Conservation (phyloP, 2,113 vertebrate species). For the Macheiramphus alcinus region DNA sequence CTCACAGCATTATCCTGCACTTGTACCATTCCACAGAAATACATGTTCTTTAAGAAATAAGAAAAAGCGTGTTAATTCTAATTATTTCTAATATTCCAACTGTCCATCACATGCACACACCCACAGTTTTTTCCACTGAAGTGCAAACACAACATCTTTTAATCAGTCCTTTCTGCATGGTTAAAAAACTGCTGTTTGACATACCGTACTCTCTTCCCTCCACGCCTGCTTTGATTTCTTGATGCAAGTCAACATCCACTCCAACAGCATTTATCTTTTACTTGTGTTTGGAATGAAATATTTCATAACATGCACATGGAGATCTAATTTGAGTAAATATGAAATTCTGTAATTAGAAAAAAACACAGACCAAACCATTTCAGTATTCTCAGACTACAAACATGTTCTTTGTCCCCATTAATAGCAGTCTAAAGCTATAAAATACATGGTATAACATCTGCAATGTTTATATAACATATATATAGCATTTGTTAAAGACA, state of each 20-base stretch:
- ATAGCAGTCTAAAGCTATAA: background rate
- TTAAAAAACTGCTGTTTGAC: background rate
- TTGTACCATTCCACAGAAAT: background rate
- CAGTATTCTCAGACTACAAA: background rate
- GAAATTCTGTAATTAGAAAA: background rate
- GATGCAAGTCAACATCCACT: background rate
- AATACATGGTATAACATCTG: background rate
- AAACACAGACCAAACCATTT: background rate
- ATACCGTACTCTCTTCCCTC: background rate
- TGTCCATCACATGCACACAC: background rate
- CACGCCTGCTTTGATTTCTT: background rate
- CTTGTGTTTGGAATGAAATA: background rate
- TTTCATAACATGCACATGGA: background rate
- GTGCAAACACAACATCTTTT: background rate
- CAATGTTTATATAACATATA: background rate
- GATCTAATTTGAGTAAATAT: background rate
- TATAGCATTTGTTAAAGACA: background rate
- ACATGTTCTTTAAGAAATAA: background rate
- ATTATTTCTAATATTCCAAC: background rate
- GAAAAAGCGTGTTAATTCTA: background rate
- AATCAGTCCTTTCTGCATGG: background rate
- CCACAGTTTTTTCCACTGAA: background rate
- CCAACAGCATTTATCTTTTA: background rate
- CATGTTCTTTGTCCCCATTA: background rate
- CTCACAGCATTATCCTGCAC: background rate